phyloP scores from a whole-genome alignment of 2,113 vertebrate species.

The Telmatochromis bifrenatus region DNA sequence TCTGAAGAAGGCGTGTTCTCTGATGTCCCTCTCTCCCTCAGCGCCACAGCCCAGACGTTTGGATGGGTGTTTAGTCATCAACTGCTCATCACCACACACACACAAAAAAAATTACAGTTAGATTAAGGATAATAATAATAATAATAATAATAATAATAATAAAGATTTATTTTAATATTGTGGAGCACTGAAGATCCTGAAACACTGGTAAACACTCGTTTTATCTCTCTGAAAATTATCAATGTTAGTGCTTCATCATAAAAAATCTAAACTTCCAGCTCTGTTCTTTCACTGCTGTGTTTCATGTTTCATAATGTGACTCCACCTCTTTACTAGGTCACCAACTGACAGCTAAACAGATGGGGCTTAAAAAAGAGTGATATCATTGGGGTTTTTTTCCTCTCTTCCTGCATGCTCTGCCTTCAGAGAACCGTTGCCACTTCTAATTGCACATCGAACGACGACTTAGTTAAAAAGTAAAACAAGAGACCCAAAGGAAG shows the following conservation, averaged over 20 bases:
- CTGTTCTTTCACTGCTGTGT: neutral
- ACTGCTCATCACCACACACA: conserved; percentile 51
- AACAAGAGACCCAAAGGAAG: neutral
- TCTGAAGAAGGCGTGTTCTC: conserved; percentile 93
- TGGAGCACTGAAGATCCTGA: neutral
- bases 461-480: neutral
- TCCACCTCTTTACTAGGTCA: conserved; percentile 29
- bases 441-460: neutral
- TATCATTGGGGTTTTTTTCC: neutral
- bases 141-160: neutral
- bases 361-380: conserved; percentile 13
- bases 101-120: neutral
- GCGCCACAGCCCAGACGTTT: conserved; percentile 89
- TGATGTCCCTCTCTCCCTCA: conserved; percentile 88
- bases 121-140: neutral
- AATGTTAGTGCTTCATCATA: neutral
- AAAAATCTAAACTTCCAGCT: neutral
- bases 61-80: conserved; percentile 95
- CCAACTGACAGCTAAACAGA: conserved; percentile 28
- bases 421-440: neutral
- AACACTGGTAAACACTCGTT: neutral
- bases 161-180: neutral
- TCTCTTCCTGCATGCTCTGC: neutral
- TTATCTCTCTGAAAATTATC: neutral
- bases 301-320: neutral